phyloP scores from a whole-genome alignment of 2,113 vertebrate genomes.

The Petroica traversi region DNA sequence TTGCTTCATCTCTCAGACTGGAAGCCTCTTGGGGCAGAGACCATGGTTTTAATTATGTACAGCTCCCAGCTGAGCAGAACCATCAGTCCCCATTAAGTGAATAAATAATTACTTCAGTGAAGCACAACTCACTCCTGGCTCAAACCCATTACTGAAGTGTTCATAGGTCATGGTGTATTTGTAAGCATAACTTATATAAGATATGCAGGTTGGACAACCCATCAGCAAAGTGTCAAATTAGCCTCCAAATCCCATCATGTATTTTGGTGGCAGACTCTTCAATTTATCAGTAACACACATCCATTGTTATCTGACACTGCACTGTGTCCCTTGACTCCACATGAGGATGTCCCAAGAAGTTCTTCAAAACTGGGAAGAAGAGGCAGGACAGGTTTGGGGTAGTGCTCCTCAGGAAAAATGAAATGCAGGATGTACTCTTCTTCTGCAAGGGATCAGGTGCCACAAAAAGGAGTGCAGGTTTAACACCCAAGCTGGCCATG shows the following conservation, averaged over 20 bases:
- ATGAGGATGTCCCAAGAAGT: not conserved
- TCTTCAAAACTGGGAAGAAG: not conserved
- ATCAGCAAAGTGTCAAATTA: not conserved
- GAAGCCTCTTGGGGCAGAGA: constrained; percentile 40
- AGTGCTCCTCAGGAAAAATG: not conserved
- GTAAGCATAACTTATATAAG: constrained; percentile 27
- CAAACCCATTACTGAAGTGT: constrained; percentile 5
- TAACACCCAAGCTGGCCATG: not conserved
- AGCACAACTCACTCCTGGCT: constrained; percentile 39
- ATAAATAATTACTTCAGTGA: constrained; percentile 62
- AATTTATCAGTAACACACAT: not conserved
- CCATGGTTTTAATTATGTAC: constrained; percentile 52
- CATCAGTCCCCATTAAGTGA: constrained; percentile 44
- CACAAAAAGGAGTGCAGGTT: not conserved
- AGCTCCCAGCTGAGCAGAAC: constrained; percentile 47
- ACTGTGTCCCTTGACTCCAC: not conserved
- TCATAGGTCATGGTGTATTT: not conserved
- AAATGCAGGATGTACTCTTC: not conserved
- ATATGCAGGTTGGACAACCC: not conserved
- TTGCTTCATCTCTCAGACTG: constrained; percentile 27
- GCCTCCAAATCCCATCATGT: not conserved
- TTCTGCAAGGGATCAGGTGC: not conserved
- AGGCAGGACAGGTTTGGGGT: not conserved
- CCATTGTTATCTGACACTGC: not conserved
- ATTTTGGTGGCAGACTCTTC: not conserved